Base-by-base conservation (phyloP, 2,113 vertebrate species). In the Mormyrus iriodes region DNA sequence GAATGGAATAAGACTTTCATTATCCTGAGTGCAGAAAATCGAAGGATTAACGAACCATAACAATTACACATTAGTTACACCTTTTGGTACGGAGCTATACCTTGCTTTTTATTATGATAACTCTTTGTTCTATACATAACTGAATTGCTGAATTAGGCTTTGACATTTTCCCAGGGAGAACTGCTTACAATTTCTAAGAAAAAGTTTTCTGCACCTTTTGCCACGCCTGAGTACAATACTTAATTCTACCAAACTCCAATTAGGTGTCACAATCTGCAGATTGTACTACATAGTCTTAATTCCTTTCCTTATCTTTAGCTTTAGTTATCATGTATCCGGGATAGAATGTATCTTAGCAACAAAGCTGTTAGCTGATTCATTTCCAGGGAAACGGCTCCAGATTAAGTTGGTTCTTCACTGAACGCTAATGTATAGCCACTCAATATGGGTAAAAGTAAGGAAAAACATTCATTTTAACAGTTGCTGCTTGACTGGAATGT, bases 301-400 rank as follows among this genome's bases (percentile, higher is more conserved):
- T 42, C 31, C 31, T 42, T 82, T 82, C 19, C 76, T 82, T 82
- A 82, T 82, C 76, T 24, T 82, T 19, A 42, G 42, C 82, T 15
- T 24, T 48, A 84, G 42, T 42, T 48, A 84, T 48, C 39, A 84
- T 84, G 7, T 84, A 84, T 84, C 48, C 44, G 48, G 39, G 24
- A 84, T 48, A 27, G 21, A 86, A 53, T 52, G 85, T 86, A 86
- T 86, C 85, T 86, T 86, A 86, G 85, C 27, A 86, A 86, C 85
- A 21, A n/a, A 31, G 6, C 31, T 86, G n/a, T 86, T 86, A 53
- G 39, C 49, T 53, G 49, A 35, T 53, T 53, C 24, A 86, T 52
- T 86, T 4, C 85, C 27, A 52, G 10, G 49, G 48, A 86, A 52
- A 52, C 44, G n/a, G 46, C 44, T 49, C 0, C 46, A 53, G 49